Evolutionary conservation across 2,113 vertebrate species (phyloP).

Genomic region (Coryphaenoides rupestris): DNA sequence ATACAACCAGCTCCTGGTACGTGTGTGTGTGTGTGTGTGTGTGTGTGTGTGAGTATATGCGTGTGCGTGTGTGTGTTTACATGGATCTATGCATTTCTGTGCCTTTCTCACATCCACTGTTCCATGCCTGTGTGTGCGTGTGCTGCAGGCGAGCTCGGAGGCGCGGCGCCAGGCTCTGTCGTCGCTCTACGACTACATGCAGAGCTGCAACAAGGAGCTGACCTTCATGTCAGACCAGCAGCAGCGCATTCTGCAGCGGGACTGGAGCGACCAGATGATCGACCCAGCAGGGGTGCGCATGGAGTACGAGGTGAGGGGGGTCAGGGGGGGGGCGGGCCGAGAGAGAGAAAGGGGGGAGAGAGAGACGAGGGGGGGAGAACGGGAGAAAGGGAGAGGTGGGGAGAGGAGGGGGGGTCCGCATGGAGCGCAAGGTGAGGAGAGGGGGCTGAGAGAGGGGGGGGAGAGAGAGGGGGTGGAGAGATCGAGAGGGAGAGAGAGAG

Average conservation of each 20-base stretch:
- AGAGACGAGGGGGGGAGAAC: too few relatives aligned
- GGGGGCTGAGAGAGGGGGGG: too few relatives aligned
- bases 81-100: neutral
- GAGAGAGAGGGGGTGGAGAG: too few relatives aligned
- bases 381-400: too few relatives aligned
- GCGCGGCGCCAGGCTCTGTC: slow-evolving; percentile 75
- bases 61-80: neutral
- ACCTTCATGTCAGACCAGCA: slow-evolving; percentile 80
- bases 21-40: slow-evolving; percentile 30
- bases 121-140: neutral
- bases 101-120: too few relatives aligned
- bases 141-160: slow-evolving; percentile 77
- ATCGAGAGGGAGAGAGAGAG: too few relatives aligned
- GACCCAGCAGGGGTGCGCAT: slow-evolving; percentile 72
- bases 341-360: too few relatives aligned
- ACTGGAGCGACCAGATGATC: slow-evolving; percentile 90
- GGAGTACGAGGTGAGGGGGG: slow-evolving; percentile 81
- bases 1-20: slow-evolving; percentile 81
- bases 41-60: neutral
- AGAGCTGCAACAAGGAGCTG: slow-evolving; percentile 87
- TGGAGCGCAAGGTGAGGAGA: too few relatives aligned
- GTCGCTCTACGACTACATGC: slow-evolving; percentile 88
- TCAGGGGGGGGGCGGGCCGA: neutral
- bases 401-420: too few relatives aligned
- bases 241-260: slow-evolving; percentile 80